phyloP scores from a whole-genome alignment of 1,140 invertebrate species.

The Philopotamus ludificatus region DNA sequence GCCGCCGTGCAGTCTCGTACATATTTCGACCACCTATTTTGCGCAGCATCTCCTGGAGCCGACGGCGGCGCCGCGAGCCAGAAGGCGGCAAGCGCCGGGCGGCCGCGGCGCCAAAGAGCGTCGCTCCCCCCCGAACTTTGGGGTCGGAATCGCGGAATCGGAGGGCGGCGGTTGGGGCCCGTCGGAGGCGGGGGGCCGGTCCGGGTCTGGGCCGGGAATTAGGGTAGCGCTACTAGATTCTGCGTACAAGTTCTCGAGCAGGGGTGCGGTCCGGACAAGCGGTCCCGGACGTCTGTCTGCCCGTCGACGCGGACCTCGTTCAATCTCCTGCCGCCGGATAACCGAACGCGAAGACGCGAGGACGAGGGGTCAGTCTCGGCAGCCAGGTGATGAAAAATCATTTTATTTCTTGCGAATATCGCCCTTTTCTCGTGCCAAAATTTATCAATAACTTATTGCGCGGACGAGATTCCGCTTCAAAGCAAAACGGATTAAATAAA shows the following conservation, averaged over 20 bases:
- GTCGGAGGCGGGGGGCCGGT: not conserved
- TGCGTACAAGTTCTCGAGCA: conserved; percentile 54
- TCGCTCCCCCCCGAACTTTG: conserved; percentile 13
- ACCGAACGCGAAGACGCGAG: not conserved
- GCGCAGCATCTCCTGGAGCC: conserved; percentile 58
- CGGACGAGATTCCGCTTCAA: no score
- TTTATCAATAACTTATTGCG: no score
- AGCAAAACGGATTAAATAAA: no score
- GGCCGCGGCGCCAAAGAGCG: conserved; percentile 36
- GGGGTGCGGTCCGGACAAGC: conserved; percentile 52
- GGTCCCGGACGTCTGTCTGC: conserved; percentile 17
- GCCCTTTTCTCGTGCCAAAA: no score
- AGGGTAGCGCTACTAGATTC: conserved; percentile 52
- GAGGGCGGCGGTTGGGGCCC: conserved; percentile 39
- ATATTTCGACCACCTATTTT: conserved; percentile 56
- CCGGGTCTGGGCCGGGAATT: conserved; percentile 50
- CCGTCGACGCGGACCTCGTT: conserved; percentile 22
- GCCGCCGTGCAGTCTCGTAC: conserved; percentile 58
- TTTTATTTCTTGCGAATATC: not conserved
- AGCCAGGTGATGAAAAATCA: conserved; percentile 10
- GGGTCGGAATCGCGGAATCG: no score
- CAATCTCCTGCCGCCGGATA: not conserved
- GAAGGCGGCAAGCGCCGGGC: conserved; percentile 43
- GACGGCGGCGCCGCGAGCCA: conserved; percentile 48
- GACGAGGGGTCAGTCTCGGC: not conserved